Evolutionary conservation across 2,797 vertebrate genomes (phyloP).

Genomic region (Sebastes miniatus): DNA sequence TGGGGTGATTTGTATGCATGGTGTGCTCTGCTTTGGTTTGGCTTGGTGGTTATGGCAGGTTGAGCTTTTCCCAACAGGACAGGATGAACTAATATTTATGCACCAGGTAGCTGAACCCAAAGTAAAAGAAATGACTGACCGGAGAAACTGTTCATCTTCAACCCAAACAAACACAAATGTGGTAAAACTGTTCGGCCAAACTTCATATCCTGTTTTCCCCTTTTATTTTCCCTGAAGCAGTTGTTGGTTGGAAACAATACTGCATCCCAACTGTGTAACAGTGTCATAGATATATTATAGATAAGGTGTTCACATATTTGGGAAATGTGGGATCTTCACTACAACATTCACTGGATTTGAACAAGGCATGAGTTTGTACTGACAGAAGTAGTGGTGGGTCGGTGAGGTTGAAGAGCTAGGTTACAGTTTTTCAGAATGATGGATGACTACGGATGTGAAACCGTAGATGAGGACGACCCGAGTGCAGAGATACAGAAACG

Average conservation of each 20-base stretch:
- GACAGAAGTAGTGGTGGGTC: not conserved
- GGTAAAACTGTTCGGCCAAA: not conserved
- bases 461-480: not conserved
- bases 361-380: not conserved
- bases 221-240: no score
- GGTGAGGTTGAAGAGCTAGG: not conserved
- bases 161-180: not conserved
- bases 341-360: not conserved
- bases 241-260: no score
- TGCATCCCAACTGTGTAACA: no score
- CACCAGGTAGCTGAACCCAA: not conserved
- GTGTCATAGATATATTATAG: not conserved
- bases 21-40: not conserved
- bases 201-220: no score
- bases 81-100: not conserved
- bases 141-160: not conserved
- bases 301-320: not conserved
- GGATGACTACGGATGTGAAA: not conserved
- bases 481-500: not conserved
- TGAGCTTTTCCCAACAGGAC: not conserved
- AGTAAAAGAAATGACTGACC: not conserved
- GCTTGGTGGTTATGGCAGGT: not conserved
- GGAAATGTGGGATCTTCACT: not conserved
- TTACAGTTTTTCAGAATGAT: slow-evolving; percentile 8
- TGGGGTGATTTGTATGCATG: not conserved